Base-by-base conservation (phyloP, 1,140 invertebrate species). In the Conus ventricosus region DNA sequence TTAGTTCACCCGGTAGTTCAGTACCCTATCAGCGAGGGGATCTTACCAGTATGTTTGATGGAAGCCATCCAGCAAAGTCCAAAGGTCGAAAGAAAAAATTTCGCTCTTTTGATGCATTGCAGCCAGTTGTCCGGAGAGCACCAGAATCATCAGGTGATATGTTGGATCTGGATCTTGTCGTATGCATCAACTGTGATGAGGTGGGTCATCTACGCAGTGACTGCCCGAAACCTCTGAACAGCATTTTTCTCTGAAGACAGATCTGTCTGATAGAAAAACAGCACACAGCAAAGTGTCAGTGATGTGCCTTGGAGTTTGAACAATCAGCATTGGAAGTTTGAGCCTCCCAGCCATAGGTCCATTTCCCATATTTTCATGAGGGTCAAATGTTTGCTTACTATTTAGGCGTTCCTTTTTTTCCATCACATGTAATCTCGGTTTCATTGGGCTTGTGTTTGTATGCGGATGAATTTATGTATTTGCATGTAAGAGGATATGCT, bases 181-280 rank as follows among this genome's bases (percentile, higher is more conserved):
- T 53, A 4, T 88, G 87, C 82, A 55, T 51, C 51, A 84, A 83
- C 67, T 88, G 87, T 76, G 51, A 67, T 5, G 51, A n/a, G 20
- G 53, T 23, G 57, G 82, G 80, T 23, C 87, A 88, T 53, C 11
- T 88, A 11, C 63, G 63, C 13, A 67, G 25, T 20, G 87, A 88
- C 4, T 88, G 87, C 55, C 17, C 78, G 4, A 4, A 78, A 27
- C 85, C 75, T 0, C 8, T n/a, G 15, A 27, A 80, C 51, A 54
- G 25, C 39, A 53, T 53, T 27, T 39, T 84, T 55, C 27, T 84
- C 23, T 83, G 82, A 83, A 60, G 57, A 60, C 57, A 0, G 57
- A 15, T 60, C 8, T 60, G 57, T 8, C 15, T 4, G 57, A 15
- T 60, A 39, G 39, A 39, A 39, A 39, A 39, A 39, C 39, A 39